Evolutionary conservation across 1,140 invertebrate genomes (phyloP), one percentile per base, ranked within the genome.

Genomic region (Trialeurodes vaporariorum): DNA sequence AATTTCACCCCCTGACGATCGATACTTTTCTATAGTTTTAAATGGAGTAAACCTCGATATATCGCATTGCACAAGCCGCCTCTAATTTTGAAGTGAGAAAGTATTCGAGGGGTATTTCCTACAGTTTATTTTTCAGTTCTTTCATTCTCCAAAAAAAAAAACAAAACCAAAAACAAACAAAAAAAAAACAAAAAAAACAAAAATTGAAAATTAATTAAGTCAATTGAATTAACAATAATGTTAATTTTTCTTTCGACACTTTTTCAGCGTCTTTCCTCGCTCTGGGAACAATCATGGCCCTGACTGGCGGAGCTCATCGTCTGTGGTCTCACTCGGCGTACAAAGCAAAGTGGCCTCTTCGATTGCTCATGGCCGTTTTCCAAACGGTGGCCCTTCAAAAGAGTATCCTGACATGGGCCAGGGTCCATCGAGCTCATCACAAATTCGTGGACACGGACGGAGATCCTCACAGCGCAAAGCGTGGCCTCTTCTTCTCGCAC

Each of bases 391-490:
- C 66, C 22, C 64, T 72, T 5, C 70, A 72, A 64, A 68, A 70
- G 27, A 70, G 70, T 58, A 81, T 88, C 23, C 86, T 83, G 71
- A 86, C 88, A 73, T 89, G 87, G 87, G 87, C 86, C 0, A 81
- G 86, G 63, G 92, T 95, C 77, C 93, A 96, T 75, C 82, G 93
- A 70, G 90, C 93, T 0, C 93, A 96, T 77, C 93, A 96, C 75
- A 95, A 95, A 77, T 95, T 88, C 77, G 90, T 90, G 0, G 93
- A 96, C 74, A 94, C 92, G 0, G 87, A 95, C 75, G 93, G 92
- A 0, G 93, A 96, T 78, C 93, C 93, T 0, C 92, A 96, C 76
- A 95, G 95, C 83, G 69, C 72, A 26, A 70, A 69, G 24, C 65
- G 70, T 23, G 86, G 87, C 13, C 94, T 96, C 77, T 95, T 96